Percentiles rank a stretch among this genome's conserved stretches.
phyloP scores from a whole-genome alignment of 2,888 invertebrate species.

The Sesia bembeciformis region DNA sequence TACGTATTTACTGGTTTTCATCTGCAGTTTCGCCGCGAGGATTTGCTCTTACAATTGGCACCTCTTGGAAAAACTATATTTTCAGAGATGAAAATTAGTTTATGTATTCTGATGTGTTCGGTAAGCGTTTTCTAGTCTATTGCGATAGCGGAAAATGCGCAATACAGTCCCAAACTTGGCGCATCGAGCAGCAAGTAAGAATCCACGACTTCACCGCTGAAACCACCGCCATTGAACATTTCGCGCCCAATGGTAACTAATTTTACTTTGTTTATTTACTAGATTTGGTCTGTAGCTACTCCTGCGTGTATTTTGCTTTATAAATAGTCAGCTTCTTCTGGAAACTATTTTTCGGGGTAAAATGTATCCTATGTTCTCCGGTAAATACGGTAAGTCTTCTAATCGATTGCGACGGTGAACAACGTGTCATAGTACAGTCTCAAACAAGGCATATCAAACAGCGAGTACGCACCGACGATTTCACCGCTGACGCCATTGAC shows the following conservation, averaged over 20 bases:
- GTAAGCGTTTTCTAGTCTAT: slow-evolving; percentile 88
- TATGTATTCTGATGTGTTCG: slow-evolving; percentile 73
- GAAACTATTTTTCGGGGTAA: no score
- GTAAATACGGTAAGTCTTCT: slow-evolving; percentile 70
- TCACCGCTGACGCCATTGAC: slow-evolving; percentile 83
- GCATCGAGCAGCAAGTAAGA: slow-evolving; percentile 70
- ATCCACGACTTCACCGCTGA: slow-evolving; percentile 87
- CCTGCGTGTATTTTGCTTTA: no score
- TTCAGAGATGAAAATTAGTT: no score
- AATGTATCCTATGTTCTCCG: no score
- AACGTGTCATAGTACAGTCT: slow-evolving; percentile 85
- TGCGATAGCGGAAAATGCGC: slow-evolving; percentile 90
- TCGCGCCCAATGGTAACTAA: slow-evolving; percentile 86
- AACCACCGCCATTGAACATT: slow-evolving; percentile 81
- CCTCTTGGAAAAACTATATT: no score
- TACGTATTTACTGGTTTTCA: no score
- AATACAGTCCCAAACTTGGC: slow-evolving; percentile 84
- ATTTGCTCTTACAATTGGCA: no score
- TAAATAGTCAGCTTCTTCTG: no score
- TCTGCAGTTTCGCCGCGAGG: no score
- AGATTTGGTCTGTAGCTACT: no score
- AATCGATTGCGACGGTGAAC: slow-evolving; percentile 89
- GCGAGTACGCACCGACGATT: slow-evolving; percentile 86
- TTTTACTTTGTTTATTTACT: no score
- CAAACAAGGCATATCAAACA: slow-evolving; percentile 74